Percentiles rank a stretch among this genome's conserved stretches.
phyloP scores from a whole-genome alignment of 2,113 vertebrate species.

The Tiliqua scincoides region DNA sequence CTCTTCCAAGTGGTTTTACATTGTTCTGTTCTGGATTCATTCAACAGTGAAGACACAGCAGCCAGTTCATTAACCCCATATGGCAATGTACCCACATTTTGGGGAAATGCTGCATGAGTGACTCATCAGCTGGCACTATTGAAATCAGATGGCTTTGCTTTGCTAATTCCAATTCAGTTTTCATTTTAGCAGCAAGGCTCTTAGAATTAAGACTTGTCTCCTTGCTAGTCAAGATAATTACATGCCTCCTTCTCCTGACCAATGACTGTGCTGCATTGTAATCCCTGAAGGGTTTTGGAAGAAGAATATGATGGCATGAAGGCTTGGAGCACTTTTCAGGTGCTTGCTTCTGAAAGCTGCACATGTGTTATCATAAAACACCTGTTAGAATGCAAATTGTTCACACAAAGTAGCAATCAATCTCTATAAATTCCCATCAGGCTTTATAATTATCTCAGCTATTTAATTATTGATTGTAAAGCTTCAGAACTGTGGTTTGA shows the following conservation, averaged over 20 bases:
- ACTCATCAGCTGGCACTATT: conserved; percentile 18
- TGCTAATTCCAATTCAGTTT: conserved; percentile 25
- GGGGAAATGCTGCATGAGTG: conserved; percentile 27
- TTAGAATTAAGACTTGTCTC: conserved; percentile 34
- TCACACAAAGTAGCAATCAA: conserved; percentile 45
- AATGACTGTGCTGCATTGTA: conserved; percentile 27
- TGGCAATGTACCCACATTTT: conserved; percentile 39
- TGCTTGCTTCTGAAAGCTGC: conserved; percentile 30
- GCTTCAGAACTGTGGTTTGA: conserved; percentile 42
- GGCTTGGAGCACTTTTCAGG: neutral
- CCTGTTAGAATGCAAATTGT: conserved; percentile 48
- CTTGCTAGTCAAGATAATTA: conserved; percentile 40
- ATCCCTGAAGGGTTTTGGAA: neutral
- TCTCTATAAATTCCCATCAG: conserved; percentile 43
- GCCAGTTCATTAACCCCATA: conserved; percentile 53
- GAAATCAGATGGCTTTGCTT: conserved; percentile 25
- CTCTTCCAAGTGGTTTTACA: conserved; percentile 12
- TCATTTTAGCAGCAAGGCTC: neutral
- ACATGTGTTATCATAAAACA: conserved; percentile 36
- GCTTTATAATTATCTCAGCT: conserved; percentile 49
- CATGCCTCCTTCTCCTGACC: conserved; percentile 20
- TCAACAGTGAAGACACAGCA: conserved; percentile 7
- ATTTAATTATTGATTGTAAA: conserved; percentile 61
- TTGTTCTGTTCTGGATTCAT: neutral
- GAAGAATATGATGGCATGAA: conserved; percentile 15